Evolutionary conservation across 2,888 invertebrate genomes (phyloP), one percentile per base, ranked within the genome.

Genomic region (Loripinus fragilis): DNA sequence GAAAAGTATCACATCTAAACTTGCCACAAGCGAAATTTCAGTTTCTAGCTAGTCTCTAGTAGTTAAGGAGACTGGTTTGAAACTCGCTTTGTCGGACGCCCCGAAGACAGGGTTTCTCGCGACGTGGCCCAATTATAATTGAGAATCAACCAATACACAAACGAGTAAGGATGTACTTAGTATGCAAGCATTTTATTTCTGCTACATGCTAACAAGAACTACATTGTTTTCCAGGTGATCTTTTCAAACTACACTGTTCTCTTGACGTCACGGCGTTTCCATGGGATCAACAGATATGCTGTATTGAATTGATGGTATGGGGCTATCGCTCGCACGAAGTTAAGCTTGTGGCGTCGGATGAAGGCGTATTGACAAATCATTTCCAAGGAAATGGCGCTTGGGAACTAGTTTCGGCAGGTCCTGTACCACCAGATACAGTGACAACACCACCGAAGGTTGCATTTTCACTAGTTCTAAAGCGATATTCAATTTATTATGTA

Each of bases 211-310:
- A 5, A 38, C 12, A 38, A 8, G 5, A 38, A 8, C 38, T 38
- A 5, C 12, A 8, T n/a, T 48, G 3, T 67, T 15, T 74, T 78
- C 55, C 76, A 80, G 80, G 64, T 33, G 74, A 77, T n/a, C 0
- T 71, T 8, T 74, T 80, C 28, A 48, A 55, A 42, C 25, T 52
- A 2, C n/a, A 42, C 20, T 80, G 80, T 60, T 71, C 73, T 20
- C 33, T 80, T 17, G 77, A 76, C n/a, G 64, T 74, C 30, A 71
- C 60, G 17, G 55, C 76, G 2, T 80, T 70, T 65, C 80, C 80
- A 7, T 80, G 79, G 79, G 79, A 79, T 52, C 35, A 45, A n/a
- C 79, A 79, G 38, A 69, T 33, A 0, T 76, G 80, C 41, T 35
- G 25, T 0, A n/a, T 76, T 3, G n/a, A 45, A 0, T 70, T 80